Conservation (phyloP, 2,797 vertebrate genomes). For the Acomys russatus region DNA sequence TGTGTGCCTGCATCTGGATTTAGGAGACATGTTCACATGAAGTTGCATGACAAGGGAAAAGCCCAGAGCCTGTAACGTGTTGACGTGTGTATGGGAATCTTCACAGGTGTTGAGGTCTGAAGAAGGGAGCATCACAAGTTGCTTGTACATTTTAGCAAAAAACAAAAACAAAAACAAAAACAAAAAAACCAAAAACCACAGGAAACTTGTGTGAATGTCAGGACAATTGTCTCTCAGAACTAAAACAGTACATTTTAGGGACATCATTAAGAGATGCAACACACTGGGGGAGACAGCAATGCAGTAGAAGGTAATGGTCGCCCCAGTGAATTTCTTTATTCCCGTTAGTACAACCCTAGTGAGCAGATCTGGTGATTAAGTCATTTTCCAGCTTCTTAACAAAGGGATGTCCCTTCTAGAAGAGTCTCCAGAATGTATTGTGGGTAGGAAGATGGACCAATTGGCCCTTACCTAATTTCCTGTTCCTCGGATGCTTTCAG, state of each 20-base stretch:
- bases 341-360: not conserved
- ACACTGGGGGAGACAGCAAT: not conserved
- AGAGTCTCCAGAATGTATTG: not conserved
- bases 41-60: not conserved
- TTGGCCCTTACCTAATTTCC: not conserved
- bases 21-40: not conserved
- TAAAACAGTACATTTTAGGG: not conserved
- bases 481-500: not conserved
- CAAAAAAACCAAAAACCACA: not conserved
- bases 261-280: not conserved
- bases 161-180: too few relatives aligned
- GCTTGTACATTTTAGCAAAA: not conserved
- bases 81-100: too few relatives aligned
- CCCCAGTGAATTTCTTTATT: not conserved
- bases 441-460: not conserved
- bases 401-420: not conserved
- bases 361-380: not conserved
- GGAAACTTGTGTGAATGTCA: not conserved
- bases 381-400: not conserved
- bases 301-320: not conserved
- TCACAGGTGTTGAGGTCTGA: not conserved
- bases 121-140: not conserved
- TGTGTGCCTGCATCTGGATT: not conserved
- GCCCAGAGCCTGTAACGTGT: not conserved
- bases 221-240: not conserved